Base-by-base conservation (phyloP, 1,140 invertebrate genomes). In the Papilio polytes region DNA sequence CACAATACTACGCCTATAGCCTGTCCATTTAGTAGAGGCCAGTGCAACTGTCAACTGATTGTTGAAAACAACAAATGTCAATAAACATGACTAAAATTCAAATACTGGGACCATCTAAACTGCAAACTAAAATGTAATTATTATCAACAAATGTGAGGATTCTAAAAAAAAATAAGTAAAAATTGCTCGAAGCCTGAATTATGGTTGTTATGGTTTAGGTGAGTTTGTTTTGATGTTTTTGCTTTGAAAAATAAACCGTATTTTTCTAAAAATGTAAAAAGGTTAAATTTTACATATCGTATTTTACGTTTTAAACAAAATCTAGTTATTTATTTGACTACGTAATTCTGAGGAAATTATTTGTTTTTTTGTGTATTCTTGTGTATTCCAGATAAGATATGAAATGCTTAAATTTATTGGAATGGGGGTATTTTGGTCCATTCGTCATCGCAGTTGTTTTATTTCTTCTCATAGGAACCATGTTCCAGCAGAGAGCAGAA, bases 391-490 rank as follows among this genome's bases (percentile, higher is more conserved):
- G 63, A n/a, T 31, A 31, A 70, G 12, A 31, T 70, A 70, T 63
- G 59, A 13, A 63, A 26, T 12, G 56, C 48, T 51, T 56, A 31
- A 70, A 26, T 80, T 80, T 84, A 89, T 91, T 92, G 89, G 89
- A 88, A 89, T 92, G 89, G 88, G 85, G 85, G 83, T 85, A 83
- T 78, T 87, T 84, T 56, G 86, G 85, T 12, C 90, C 91, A 0
- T 9, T 93, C 2, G 15, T 90, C 1, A 63, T 92, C 48, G 91
- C 91, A 4, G 79, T 93, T 20, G 66, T 93, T 15, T 82, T 93
- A 86, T 93, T 93, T 70, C 83, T 92, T 1, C 85, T 93, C 7
- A 87, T 92, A 2, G 90, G 91, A 0, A 91, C 90, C 0, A 80
- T 92, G 73, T 87, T 90, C 80, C 89, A 92, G 56, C 79, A 82